Evolutionary conservation across 2,888 invertebrate genomes (phyloP), one percentile per base, ranked within the genome.

Genomic region (Chouioia cunea): DNA sequence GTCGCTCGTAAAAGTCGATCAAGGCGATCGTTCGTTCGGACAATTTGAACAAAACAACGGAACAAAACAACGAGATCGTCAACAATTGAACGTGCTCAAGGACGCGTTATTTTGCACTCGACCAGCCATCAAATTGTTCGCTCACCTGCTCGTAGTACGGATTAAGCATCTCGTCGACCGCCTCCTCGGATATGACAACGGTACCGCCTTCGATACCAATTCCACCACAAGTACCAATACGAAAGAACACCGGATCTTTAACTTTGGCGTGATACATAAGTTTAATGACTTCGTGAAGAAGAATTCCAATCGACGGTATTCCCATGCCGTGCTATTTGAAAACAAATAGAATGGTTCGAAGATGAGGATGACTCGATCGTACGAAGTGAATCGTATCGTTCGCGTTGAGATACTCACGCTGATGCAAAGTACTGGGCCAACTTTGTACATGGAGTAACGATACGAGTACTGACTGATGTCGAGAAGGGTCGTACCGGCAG

Each of bases 211-310:
- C 96, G 60, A 96, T 88, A 72, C 97, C 97, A 76, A 98, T 89
- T 48, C 97, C 97, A 12, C 98, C 98, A 80, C 97, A 97, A 0
- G 98, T 99, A 36, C 91, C 91, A 80, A 99, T 93, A 76, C 99
- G 90, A 87, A 98, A 93, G 89, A 98, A 97, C 68, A 96, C 89
- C 0, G 97, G 97, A 85, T 96, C 95, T 73, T 89, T 90, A 74
- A 91, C 93, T 83, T 91, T 93, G 50, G 99, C 97, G 85, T 97
- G 95, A 86, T 94, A 93, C 93, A 99, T 94, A 79, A 99, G 88
- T 87, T 99, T 99, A 83, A 98, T 96, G 74, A 97, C 89, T 88
- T 99, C 99, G 85, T 98, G 97, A 70, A 99, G 90, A 65, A 99
- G 89, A 77, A 99, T 97, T 63, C 96, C 95, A 66, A 98, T 92